Evolutionary conservation across 2,888 invertebrate genomes (phyloP).

Genomic region (Notodonta dromedarius): DNA sequence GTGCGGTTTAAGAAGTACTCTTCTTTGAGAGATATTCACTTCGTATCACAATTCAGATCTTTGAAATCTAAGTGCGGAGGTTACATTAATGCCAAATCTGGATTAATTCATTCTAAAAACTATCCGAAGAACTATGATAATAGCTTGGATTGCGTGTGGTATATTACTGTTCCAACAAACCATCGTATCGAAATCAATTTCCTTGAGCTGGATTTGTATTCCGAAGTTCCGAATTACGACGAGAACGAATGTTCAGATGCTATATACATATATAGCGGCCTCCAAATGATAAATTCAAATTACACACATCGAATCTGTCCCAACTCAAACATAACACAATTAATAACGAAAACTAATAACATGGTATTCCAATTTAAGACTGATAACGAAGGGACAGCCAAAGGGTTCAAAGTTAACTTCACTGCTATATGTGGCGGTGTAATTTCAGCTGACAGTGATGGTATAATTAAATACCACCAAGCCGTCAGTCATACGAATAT

Average conservation of each 20-base stretch:
- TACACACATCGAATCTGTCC: conserved; percentile 81
- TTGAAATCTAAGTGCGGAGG: conserved; percentile 89
- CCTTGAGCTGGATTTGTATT: conserved; percentile 86
- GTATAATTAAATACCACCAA: conserved; percentile 76
- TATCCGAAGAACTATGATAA: conserved; percentile 92
- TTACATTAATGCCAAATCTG: conserved; percentile 82
- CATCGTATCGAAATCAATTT: conserved; percentile 89
- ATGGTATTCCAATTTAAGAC: conserved; percentile 87
- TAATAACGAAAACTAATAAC: conserved; percentile 85
- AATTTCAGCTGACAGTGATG: conserved; percentile 82
- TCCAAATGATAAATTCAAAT: conserved; percentile 34
- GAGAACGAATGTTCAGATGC: conserved; percentile 23
- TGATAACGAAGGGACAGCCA: conserved; percentile 82
- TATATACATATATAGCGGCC: conserved; percentile 31
- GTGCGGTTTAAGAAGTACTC: conserved; percentile 86
- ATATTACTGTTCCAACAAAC: conserved; percentile 86
- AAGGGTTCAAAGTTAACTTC: conserved; percentile 91
- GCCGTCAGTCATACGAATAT: conserved; percentile 53
- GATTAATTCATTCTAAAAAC: conserved; percentile 90
- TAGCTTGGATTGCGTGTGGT: conserved; percentile 91
- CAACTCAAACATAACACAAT: conserved; percentile 54
- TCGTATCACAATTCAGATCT: conserved; percentile 69
- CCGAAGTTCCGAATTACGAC: conserved; percentile 5
- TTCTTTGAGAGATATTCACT: conserved; percentile 86
- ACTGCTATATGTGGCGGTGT: conserved; percentile 88